Evolutionary conservation across 1,140 invertebrate genomes (phyloP).

Genomic region (Leptinotarsa undecemlineata): DNA sequence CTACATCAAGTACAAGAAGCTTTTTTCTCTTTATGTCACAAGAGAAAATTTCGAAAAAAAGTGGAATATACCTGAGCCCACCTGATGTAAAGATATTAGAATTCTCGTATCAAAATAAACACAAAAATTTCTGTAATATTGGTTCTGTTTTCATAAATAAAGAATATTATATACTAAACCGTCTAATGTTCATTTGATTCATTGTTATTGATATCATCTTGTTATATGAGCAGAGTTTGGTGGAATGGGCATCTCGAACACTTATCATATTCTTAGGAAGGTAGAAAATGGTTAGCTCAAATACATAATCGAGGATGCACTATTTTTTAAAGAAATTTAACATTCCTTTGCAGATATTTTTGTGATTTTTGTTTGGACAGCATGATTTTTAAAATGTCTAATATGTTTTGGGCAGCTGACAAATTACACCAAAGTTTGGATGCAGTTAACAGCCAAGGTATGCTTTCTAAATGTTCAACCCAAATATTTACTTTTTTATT

Average conservation of each 20-base stretch:
- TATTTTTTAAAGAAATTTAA: slow-evolving; percentile 5
- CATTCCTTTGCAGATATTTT: slow-evolving; percentile 4
- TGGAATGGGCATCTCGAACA: no score
- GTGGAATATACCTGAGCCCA: slow-evolving; percentile 11
- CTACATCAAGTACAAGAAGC: slow-evolving; percentile 31
- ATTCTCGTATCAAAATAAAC: no score
- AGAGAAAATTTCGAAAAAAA: slow-evolving; percentile 19
- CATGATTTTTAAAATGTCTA: slow-evolving; percentile 41
- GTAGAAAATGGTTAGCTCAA: no score
- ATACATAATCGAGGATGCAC: not conserved
- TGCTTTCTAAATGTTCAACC: slow-evolving; percentile 43
- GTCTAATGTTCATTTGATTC: no score
- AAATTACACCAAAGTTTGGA: slow-evolving; percentile 68
- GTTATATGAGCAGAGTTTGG: no score
- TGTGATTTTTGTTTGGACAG: slow-evolving; percentile 19
- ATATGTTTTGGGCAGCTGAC: slow-evolving; percentile 61
- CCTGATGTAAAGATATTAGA: not conserved
- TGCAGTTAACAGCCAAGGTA: slow-evolving; percentile 67
- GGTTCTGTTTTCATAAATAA: no score
- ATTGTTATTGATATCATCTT: no score
- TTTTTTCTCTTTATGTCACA: slow-evolving; percentile 18
- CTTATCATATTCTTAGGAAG: no score
- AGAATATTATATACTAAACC: no score
- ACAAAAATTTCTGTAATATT: not conserved
- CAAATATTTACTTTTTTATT: not conserved